phyloP scores from a whole-genome alignment of 2,113 vertebrate genomes.

The Felis catus region F.catus_Fca126_mat1.0 CM031414.1:73102001-73102500 shows the following conservation, averaged over 20 bases:
- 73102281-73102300: neutral
- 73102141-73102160: conserved; percentile 59
- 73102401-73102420: neutral
- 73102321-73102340: neutral
- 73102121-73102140: conserved; percentile 3
- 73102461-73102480: neutral
- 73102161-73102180: conserved; percentile 79
- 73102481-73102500: neutral
- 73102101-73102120: conserved; percentile 72
- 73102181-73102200: conserved; percentile 82
- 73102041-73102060: neutral
- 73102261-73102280: conserved; percentile 60
- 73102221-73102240: conserved; percentile 45
- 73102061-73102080: conserved; percentile 24
- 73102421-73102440: neutral
- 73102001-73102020: conserved; percentile 31
- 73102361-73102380: neutral
- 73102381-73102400: neutral
- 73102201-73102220: conserved; percentile 68
- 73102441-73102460: neutral
- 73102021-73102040: neutral
- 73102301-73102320: neutral
- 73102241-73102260: conserved; percentile 47
- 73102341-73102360: neutral
- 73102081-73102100: conserved; percentile 80